A percentile compares a stretch with the other conserved stretches of the same genome.
Evolutionary conservation across 2,113 vertebrate genomes (phyloP).

Genomic region (Pluvialis apricaria): DNA sequence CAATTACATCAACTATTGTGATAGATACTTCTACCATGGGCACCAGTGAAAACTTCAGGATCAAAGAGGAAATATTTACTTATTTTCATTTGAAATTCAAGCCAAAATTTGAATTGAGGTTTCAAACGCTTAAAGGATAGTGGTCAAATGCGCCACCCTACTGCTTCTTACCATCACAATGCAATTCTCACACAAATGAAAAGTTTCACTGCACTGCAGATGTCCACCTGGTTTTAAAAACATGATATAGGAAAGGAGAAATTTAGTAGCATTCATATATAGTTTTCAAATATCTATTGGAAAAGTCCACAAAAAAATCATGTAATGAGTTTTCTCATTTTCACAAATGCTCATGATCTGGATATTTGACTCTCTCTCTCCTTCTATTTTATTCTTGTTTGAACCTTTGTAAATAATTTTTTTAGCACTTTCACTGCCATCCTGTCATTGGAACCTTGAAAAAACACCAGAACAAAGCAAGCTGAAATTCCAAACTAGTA

Average conservation of each 20-base stretch:
- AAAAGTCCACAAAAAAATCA: not conserved
- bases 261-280: not conserved
- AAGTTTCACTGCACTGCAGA: not conserved
- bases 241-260: not conserved
- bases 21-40: not conserved
- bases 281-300: not conserved
- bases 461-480: not conserved
- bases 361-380: not conserved
- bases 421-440: not conserved
- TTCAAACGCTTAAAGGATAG: not conserved
- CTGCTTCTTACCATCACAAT: not conserved
- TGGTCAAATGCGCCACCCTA: not conserved
- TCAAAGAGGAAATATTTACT: not conserved
- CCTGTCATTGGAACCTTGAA: not conserved
- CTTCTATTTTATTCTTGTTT: not conserved
- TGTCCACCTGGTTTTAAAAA: not conserved
- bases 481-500: not conserved
- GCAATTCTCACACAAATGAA: not conserved
- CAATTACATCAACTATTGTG: not conserved
- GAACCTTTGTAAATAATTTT: not conserved
- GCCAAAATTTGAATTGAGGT: not conserved
- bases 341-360: not conserved
- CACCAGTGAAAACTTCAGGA: not conserved
- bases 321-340: not conserved
- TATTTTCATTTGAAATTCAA: not conserved